phyloP scores from a whole-genome alignment of 2,113 vertebrate genomes.

The Rhinolophus ferrumequinum region DNA sequence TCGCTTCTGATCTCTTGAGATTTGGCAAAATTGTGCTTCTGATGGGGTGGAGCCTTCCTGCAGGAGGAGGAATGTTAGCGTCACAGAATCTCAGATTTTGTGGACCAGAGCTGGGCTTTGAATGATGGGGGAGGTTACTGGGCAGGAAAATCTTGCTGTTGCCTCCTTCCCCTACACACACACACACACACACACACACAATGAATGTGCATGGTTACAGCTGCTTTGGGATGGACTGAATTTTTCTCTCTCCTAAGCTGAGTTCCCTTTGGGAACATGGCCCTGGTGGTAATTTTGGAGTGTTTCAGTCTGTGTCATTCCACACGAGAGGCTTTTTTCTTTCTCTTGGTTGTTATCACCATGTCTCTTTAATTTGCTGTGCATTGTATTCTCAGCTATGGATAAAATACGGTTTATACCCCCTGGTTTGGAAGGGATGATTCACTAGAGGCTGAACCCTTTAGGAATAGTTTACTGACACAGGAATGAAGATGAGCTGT shows the following conservation, averaged over 20 bases:
- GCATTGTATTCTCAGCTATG: conserved; percentile 9
- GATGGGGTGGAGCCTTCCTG: background rate
- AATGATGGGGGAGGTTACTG: background rate
- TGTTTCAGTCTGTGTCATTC: background rate
- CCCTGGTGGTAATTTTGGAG: background rate
- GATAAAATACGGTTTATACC: conserved; percentile 18
- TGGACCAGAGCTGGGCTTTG: background rate
- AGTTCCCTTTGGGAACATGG: background rate
- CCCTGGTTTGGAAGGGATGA: conserved; percentile 1
- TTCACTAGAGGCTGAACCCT: conserved; percentile 26
- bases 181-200: background rate
- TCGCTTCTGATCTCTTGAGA: background rate
- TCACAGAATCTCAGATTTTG: background rate
- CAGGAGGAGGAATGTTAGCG: background rate
- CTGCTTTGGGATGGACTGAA: background rate
- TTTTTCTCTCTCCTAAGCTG: background rate
- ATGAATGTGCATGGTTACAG: background rate
- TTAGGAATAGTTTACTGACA: conserved; percentile 32
- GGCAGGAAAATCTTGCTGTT: background rate
- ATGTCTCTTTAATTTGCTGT: background rate
- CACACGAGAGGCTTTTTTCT: background rate
- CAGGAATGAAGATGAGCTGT: background rate
- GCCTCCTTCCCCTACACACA: background rate
- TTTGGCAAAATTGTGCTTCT: background rate
- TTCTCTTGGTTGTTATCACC: background rate